These are phyloP conservation scores for Arge pagana DNA, from an alignment of 2,888 invertebrate genomes.

Conservation along the genomic window DNA sequence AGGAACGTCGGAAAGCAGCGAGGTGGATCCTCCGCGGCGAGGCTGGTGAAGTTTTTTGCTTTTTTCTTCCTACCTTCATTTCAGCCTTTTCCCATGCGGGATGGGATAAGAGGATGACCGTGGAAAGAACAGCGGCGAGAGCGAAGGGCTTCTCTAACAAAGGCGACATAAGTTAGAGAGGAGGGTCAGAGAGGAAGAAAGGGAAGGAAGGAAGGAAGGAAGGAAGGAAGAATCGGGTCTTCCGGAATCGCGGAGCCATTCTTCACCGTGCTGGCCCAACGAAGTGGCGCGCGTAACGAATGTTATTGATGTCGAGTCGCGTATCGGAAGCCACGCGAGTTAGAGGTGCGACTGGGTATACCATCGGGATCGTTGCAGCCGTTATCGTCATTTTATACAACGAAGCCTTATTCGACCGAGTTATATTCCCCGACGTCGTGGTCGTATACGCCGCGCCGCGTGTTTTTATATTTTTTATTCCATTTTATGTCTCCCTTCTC, in stretches of 20 bases:
- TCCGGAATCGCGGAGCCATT: constrained; percentile 37
- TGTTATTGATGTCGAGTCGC: constrained; percentile 49
- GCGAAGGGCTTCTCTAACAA: constrained; percentile 40
- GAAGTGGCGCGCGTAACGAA: constrained; percentile 45
- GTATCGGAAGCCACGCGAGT: constrained; percentile 28
- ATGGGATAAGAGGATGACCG: constrained; percentile 8
- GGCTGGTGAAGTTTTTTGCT: no score
- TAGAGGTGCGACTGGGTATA: constrained; percentile 38
- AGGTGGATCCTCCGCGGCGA: no score
- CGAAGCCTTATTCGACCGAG: constrained; percentile 42
- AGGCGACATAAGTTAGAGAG: constrained; percentile 50
- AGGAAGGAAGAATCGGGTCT: no score
- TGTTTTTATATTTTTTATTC: background rate
- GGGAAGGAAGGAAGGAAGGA: no score
- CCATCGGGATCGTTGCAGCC: constrained; percentile 28
- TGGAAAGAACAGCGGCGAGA: constrained; percentile 24
- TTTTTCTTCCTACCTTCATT: background rate
- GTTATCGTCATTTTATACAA: constrained; percentile 53
- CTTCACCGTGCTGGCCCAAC: constrained; percentile 34
- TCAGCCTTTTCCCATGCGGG: background rate
- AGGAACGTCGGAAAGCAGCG: no score
- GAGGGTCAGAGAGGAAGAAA: no score
- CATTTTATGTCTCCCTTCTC: background rate
- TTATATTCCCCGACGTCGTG: constrained; percentile 47
- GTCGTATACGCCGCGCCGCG: constrained; percentile 23